Base-by-base conservation (phyloP, 2,888 invertebrate genomes). In the Scaptomyza tumidula region DNA sequence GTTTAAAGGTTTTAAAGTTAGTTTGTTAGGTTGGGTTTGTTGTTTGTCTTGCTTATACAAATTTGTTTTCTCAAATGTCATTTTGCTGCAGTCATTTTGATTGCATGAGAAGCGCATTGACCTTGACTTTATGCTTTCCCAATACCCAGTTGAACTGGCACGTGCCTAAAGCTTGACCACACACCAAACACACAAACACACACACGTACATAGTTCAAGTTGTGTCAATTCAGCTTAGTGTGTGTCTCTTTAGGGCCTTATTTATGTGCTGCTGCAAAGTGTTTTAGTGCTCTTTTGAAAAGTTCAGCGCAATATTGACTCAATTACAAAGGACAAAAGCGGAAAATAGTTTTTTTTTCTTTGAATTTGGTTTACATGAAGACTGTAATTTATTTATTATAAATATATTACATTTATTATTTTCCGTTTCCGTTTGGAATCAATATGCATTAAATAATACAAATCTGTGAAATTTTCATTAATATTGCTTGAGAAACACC, bases 71-170 rank as follows among this genome's bases (percentile, higher is more conserved):
- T 2, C 24, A 52, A n/a, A 37, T 39, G 43, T 35, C 44, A 69
- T 49, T 74, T 62, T 52, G 62, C 67, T 69, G 83, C 77, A 80
- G 77, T 83, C 67, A 69, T 63, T 56, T 43, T 5, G 59, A 41
- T 53, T 62, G 65, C 50, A 65, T 45, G 37, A 58, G 56, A 65
- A 54, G 71, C 75, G 70, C 80, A 78, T 63, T 73, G 84, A 75
- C 86, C 86, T 86, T 86, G 86, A 86, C 88, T 72, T 67, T 74
- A 27, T 11, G 16, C 48, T 31, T 41, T 11, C 14, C 3, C 52
- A 39, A 7, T 39, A 24, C 13, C 19, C 46, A 10, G 7, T 44
- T 46, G 41, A 13, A 16, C 44, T 6, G 10, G 41, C 55, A 69
- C 60, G 71, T 58, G 70, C 33, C 13, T 54, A 41, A 41, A 41